Evolutionary conservation across 2,113 vertebrate genomes (phyloP), one percentile per base, ranked within the genome.

Genomic region (Sylvilagus bachmani): DNA sequence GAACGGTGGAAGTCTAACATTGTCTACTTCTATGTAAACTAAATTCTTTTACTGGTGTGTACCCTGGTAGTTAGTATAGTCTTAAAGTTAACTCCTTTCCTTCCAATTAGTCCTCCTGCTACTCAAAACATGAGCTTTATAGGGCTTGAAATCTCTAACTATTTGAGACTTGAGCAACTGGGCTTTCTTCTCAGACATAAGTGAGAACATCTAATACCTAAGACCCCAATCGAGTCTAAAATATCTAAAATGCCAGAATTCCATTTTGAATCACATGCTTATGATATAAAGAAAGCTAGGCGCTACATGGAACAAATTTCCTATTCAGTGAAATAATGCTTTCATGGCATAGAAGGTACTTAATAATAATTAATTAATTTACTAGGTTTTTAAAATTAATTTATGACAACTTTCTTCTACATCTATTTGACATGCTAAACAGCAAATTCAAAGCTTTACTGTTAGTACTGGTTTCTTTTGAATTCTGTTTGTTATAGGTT

Each of bases 101-200:
- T 87, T 69, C 44, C 17, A 86, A 12, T 67, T 21, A 74, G 33
- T 83, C 70, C 16, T 81, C 31, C 1, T 70, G 10, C 51, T 86
- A 44, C 38, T 55, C 27, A 93, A 96, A 91, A 44, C 29, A 31
- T 19, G 0, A 29, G 16, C 49, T 8, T 53, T 44, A 29, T 1
- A 14, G 38, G 25, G 1, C 3, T 83, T 70, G 77, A 94, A 80
- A 94, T 4, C 49, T 10, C 3, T 61, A 66, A 71, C 6, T 77
- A 58, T 86, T 3, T 67, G 22, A 88, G 86, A 66, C 21, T 55
- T 66, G 53, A 44, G 10, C 22, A 79, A 44, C 19, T 71, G 6
- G 49, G 6, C 85, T 95, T 62, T 31, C 36, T 80, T 90, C 69
- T 88, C 3, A 64, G 38, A 14, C 24, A 90, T 66, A 94, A 87